Percentiles rank a stretch among this genome's conserved stretches.
Conservation (phyloP, 2,113 vertebrate genomes). For the Calonectris borealis region DNA sequence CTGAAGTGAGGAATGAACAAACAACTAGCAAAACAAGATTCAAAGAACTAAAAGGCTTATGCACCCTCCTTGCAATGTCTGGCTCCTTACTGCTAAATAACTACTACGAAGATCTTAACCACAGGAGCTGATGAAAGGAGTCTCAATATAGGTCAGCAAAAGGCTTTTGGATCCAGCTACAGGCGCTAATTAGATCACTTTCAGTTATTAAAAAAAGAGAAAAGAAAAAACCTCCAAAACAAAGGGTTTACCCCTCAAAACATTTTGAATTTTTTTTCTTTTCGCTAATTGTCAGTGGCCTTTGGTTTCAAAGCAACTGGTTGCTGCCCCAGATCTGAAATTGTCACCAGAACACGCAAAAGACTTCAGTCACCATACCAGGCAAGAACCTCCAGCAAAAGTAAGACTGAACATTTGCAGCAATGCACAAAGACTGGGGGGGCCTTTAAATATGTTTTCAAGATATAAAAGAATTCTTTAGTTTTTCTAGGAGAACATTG, state of each 20-base stretch:
- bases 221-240: background rate
- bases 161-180: slow-evolving; percentile 9
- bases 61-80: background rate
- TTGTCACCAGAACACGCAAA: background rate
- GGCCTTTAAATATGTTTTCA: slow-evolving; percentile 17
- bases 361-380: background rate
- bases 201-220: background rate
- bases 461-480: slow-evolving; percentile 8
- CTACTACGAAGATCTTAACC: background rate
- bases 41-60: slow-evolving; percentile 18
- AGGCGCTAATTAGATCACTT: slow-evolving; percentile 36
- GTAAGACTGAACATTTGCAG: background rate
- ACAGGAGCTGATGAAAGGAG: slow-evolving; percentile 1
- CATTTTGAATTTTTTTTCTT: background rate
- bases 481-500: slow-evolving; percentile 65
- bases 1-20: slow-evolving; percentile 2
- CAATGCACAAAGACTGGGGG: background rate
- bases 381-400: background rate
- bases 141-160: slow-evolving; percentile 33
- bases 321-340: background rate
- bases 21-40: slow-evolving; percentile 43
- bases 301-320: background rate
- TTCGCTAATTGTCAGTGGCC: background rate
- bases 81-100: slow-evolving; percentile 21
- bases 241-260: background rate